Conservation (phyloP, 2,797 vertebrate species). For the Euthynnus affinis region DNA sequence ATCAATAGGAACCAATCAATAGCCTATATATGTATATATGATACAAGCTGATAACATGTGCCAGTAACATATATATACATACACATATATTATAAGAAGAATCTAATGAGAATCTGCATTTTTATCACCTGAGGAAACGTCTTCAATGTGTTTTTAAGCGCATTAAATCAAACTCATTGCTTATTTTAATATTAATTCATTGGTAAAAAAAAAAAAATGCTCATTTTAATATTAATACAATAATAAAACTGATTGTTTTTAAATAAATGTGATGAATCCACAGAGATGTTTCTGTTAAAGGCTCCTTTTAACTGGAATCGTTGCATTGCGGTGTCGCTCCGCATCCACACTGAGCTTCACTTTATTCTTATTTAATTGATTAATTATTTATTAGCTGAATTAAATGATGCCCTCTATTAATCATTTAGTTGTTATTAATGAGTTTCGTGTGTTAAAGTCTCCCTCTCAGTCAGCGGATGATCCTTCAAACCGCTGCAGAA, state of each 20-base stretch:
- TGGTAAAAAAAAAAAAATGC: neutral
- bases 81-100: no score
- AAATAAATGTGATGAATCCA: neutral
- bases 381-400: neutral
- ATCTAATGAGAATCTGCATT: neutral
- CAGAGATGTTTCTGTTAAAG: no score
- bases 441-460: no score
- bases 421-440: no score
- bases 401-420: no score
- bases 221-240: neutral
- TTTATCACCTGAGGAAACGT: neutral
- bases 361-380: neutral
- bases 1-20: slow-evolving; percentile 7
- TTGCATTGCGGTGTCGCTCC: neutral
- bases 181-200: neutral
- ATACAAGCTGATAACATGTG: neutral
- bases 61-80: no score
- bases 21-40: neutral
- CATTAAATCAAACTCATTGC: neutral
- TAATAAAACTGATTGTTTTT: neutral
- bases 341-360: no score
- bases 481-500: neutral
- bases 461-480: neutral
- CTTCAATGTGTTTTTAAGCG: neutral
- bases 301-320: no score